These are phyloP conservation scores for Cataglyphis albicans DNA, from an alignment of 2,888 invertebrate species.

Conservation along the genomic window DNA sequence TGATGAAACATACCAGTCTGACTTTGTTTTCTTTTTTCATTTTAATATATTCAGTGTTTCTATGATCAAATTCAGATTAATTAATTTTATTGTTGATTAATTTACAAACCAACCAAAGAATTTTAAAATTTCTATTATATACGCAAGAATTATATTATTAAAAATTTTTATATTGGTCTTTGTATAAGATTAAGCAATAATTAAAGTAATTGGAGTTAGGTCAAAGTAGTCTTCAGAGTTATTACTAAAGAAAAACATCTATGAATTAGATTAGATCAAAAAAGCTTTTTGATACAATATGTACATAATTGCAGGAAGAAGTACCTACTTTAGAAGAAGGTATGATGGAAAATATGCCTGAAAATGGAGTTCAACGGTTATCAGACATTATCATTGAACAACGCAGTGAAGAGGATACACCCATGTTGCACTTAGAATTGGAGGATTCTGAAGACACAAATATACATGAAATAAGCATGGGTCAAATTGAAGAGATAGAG, in stretches of 20 bases:
- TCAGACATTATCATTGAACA: constrained; percentile 73
- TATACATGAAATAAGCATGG: constrained; percentile 65
- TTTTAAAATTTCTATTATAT: too few species aligned
- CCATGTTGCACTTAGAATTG: constrained; percentile 75
- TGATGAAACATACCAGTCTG: not conserved
- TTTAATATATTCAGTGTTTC: not conserved
- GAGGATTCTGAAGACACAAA: constrained; percentile 76
- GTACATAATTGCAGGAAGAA: constrained; percentile 69
- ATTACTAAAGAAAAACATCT: not conserved
- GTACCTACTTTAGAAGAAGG: constrained; percentile 70
- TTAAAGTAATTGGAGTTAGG: too few species aligned
- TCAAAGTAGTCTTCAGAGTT: not conserved
- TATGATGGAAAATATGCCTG: constrained; percentile 72
- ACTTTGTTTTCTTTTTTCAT: not conserved
- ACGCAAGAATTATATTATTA: too few species aligned
- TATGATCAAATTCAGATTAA: too few species aligned
- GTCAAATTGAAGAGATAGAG: constrained; percentile 74
- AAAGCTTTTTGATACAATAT: not conserved
- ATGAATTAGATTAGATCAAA: not conserved
- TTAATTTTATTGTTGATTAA: too few species aligned
- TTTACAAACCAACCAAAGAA: too few species aligned
- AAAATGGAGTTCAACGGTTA: constrained; percentile 80
- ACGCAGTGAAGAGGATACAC: constrained; percentile 71
- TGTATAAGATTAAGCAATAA: too few species aligned
- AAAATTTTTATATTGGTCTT: too few species aligned